Evolutionary conservation across 2,888 invertebrate genomes (phyloP), one percentile per base, ranked within the genome.

Genomic region (Synergus gifuensis): DNA sequence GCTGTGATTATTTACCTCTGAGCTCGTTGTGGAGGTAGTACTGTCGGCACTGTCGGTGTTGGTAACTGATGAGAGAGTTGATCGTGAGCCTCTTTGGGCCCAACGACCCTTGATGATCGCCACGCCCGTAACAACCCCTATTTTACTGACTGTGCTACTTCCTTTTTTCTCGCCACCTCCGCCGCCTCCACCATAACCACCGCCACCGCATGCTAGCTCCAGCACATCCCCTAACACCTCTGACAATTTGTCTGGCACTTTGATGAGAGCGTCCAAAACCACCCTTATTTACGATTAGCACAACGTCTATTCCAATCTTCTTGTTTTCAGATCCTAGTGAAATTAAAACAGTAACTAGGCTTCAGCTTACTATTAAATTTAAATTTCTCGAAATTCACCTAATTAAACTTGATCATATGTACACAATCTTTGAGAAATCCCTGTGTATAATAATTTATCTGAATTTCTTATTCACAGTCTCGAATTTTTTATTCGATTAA

Each of bases 241-340:
- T 83, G 91, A 91, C 87, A 92, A 85, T 85, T 91, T 91, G 85
- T 91, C 91, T 87, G 91, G 89, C 89, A 91, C 91, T 88, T 91
- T 91, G 86, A 87, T 87, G 90, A 89, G 85, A 84, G 89, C 85
- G 87, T 89, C 88, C 89, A 91, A 88, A 81, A 88, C 88, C 83
- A 85, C 87, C n/a, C 66, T 54, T 28, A 77, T 76, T 14, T 22
- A 60, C 58, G 14, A 78, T 46, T 14, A 18, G 49, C 12, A 76
- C 60, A n/a, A 2, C 11, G 18, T n/a, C 18, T 58, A 58, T 18
- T 18, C 2, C 18, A 58, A 58, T 58, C 3, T 58, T 58, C 49
- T 9, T 22, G 3, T 58, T 58, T 1, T 58, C 18, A 58, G 58
- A 58, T 58, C 18, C n/a, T 0, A 7, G n/a, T 7, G 11, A 58